Evolutionary conservation across 2,113 vertebrate genomes (phyloP), one percentile per base, ranked within the genome.

Genomic region (Amphiprion percula): DNA sequence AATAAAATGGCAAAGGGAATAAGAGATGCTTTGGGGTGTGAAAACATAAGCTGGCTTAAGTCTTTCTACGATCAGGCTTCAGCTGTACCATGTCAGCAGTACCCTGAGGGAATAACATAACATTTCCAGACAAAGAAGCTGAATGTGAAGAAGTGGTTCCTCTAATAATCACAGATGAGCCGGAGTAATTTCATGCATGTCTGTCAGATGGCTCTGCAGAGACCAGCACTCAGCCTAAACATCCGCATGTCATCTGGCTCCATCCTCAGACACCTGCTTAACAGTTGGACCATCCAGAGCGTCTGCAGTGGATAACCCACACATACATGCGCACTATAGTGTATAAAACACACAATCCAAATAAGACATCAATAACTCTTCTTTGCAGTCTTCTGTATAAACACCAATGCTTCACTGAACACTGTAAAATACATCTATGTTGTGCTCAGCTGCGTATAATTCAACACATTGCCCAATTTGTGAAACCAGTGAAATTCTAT

Each of bases 251-350:
- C 75, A 64, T 80, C 77, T 86, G 85, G 68, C 68, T 58, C 47
- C 10, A 17, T 71, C 55, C 16, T 58, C 76, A 70, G 37, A 90
- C 89, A 89, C 87, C 90, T 90, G 86, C 80, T 84, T 21, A 79
- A 66, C 78, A 83, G 50, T 85, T 73, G 66, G 75, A 83, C 75
- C 74, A 61, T 73, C 66, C 37, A 60, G 28, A 16, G 50, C 53
- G 62, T 54, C 4, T 26, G 16, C 33, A 37, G 53, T n/a, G 56
- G 52, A 68, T 19, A 44, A 15, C 33, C 56, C 50, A 62, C 28
- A 50, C 66, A 59, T 0, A 47, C 10, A 15, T 30, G 33, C 7
- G 49, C 26, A 61, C 58, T 24, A 2, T 11, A 26, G 23, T 47
- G 1, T n/a, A 14, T 12, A 54, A 54, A 69, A 73, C 41, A 37